Base-by-base conservation (phyloP, 2,113 vertebrate genomes). In the Ammodytes marinus region DNA sequence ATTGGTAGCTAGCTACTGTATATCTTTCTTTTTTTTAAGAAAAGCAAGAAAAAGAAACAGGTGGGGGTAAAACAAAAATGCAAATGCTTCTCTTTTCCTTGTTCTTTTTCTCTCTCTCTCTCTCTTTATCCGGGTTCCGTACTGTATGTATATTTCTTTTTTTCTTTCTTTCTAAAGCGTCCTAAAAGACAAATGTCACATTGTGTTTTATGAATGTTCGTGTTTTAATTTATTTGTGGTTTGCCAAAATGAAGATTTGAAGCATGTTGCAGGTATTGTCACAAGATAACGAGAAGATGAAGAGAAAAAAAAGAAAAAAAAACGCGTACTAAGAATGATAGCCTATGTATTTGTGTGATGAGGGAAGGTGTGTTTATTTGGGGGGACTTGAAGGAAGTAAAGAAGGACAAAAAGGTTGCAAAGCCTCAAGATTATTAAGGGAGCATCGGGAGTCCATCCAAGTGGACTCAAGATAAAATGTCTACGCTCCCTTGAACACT, bases 151-250 rank as follows among this genome's bases (percentile, higher is more conserved):
- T 78, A 60, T 70, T 80, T 75, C 45, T 86, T 72, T 90, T 90
- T 89, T 84, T 70, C 88, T 91, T 92, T 91, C 77, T 90, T 88
- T 91, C 80, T 86, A 4, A 87, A 86, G 80, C 85, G 94, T 95
- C 93, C 89, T 90, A 74, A 90, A 90, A 65, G 15, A 74, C 27
- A 79, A 90, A 90, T 92, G 91, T 93, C 86, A 79, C 49, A 69
- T 90, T 92, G 89, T 93, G 89, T 92, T 95, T 65, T 93, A 93
- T 95, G 95, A 95, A 95, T 91, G 91, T 91, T 79, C 90, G 86
- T 94, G 84, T 95, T 96, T 96, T 95, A 93, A 95, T 92, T 95
- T 94, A 92, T 92, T 94, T 92, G 89, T 94, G 93, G 86, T 96
- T 97, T 95, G 91, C 94, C 94, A 95, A 95, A 94, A 94, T 92